phyloP scores from a whole-genome alignment of 2,888 invertebrate genomes.

The Zaprionus lineosus region DNA sequence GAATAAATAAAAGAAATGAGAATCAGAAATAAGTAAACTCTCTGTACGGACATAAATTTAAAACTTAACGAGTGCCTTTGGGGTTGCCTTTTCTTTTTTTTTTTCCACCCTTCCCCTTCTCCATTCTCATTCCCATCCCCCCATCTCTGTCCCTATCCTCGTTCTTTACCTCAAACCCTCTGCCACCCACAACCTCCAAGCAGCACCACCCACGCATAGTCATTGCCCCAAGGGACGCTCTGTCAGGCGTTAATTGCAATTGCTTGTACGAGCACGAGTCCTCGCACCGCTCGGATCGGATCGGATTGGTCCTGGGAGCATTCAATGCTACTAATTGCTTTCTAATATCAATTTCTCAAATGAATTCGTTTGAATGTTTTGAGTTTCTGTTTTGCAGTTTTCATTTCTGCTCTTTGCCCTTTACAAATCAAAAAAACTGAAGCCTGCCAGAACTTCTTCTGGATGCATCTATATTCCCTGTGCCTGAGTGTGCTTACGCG shows the following conservation, averaged over 20 bases:
- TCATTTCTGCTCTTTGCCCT: conserved; percentile 35
- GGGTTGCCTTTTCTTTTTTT: too few species aligned
- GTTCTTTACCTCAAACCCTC: not conserved
- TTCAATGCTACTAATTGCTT: conserved; percentile 59
- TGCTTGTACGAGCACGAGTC: conserved; percentile 29
- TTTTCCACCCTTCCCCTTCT: conserved; percentile 2
- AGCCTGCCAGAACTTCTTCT: conserved; percentile 14
- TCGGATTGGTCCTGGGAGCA: conserved; percentile 12
- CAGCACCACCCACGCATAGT: too few species aligned
- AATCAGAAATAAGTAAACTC: conserved; percentile 56
- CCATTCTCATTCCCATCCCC: not conserved
- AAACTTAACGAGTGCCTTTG: conserved; percentile 62
- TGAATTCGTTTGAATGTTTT: conserved; percentile 56
- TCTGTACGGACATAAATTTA: conserved; percentile 63
- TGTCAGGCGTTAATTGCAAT: conserved; percentile 51
- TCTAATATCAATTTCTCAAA: conserved; percentile 70
- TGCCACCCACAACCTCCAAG: not conserved
- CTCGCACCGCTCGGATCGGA: too few species aligned
- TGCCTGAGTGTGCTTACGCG: too few species aligned
- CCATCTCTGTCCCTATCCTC: not conserved
- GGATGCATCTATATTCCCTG: not conserved
- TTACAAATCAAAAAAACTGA: conserved; percentile 32
- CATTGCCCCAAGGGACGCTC: conserved; percentile 3
- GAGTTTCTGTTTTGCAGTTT: conserved; percentile 49
- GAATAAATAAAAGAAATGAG: conserved; percentile 35